Conservation (phyloP, 2,113 vertebrate genomes). For the Eonycteris spelaea region DNA sequence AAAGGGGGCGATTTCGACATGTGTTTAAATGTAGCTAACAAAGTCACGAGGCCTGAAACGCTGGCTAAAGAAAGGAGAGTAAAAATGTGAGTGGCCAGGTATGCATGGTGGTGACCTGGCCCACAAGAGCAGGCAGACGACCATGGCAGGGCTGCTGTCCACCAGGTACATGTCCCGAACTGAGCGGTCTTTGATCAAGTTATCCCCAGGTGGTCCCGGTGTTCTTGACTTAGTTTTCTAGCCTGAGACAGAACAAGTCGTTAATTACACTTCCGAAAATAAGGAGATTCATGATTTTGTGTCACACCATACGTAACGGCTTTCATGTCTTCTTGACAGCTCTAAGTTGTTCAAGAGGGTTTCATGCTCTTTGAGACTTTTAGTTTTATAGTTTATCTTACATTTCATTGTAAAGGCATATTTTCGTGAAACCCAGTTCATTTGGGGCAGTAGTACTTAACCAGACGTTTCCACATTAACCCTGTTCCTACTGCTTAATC, state of each 20-base stretch:
- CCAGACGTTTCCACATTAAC: not conserved
- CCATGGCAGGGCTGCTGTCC: accelerated
- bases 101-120: not conserved
- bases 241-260: not conserved
- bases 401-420: not conserved
- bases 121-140: accelerated
- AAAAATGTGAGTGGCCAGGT: not conserved
- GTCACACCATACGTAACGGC: not conserved
- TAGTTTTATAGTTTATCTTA: not conserved
- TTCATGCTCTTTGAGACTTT: not conserved
- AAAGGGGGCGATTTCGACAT: not conserved
- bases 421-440: not conserved
- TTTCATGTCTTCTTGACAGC: not conserved
- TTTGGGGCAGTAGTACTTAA: not conserved
- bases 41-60: not conserved
- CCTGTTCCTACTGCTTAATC: not conserved
- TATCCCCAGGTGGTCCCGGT: not conserved
- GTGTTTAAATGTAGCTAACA: not conserved
- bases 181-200: not conserved
- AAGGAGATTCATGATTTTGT: not conserved
- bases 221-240: not conserved
- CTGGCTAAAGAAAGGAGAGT: not conserved
- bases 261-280: not conserved
- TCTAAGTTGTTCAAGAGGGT: not conserved
- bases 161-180: too few species aligned